A percentile compares a stretch with the other conserved stretches of the same genome.
Evolutionary conservation across 2,888 invertebrate genomes (phyloP).

Genomic region (Biston stratarius): DNA sequence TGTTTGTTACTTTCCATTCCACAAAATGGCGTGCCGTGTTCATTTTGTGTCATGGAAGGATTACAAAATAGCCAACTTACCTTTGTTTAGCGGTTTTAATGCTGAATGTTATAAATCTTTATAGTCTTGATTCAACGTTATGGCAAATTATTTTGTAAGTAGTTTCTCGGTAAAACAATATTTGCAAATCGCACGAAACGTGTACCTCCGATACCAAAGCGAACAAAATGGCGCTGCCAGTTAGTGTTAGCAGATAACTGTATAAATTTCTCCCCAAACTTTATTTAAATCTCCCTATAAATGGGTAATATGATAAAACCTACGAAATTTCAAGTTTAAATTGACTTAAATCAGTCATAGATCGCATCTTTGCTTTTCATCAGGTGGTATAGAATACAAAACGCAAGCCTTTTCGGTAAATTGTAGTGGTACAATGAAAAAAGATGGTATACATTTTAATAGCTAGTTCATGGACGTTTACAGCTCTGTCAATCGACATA

Average conservation of each 20-base stretch:
- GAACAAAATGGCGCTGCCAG: background rate
- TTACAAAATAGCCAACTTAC: background rate
- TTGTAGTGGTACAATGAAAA: no score
- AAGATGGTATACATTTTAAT: background rate
- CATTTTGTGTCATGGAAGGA: background rate
- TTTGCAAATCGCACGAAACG: background rate
- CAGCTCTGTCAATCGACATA: no score
- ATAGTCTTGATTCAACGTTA: background rate
- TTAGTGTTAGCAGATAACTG: background rate
- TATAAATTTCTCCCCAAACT: no score
- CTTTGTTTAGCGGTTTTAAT: background rate
- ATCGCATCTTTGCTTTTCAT: no score
- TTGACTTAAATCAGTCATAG: no score
- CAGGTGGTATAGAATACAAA: no score
- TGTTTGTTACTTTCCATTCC: background rate
- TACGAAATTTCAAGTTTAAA: no score
- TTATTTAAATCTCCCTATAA: no score
- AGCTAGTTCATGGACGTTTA: no score
- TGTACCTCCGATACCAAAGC: background rate
- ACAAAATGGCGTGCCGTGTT: conserved; percentile 14
- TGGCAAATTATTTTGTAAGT: background rate
- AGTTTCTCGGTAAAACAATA: background rate
- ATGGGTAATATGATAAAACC: no score
- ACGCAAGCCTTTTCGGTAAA: no score
- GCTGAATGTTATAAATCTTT: background rate